phyloP scores from a whole-genome alignment of 2,797 vertebrate species.

The Dermochelys coriacea region DNA sequence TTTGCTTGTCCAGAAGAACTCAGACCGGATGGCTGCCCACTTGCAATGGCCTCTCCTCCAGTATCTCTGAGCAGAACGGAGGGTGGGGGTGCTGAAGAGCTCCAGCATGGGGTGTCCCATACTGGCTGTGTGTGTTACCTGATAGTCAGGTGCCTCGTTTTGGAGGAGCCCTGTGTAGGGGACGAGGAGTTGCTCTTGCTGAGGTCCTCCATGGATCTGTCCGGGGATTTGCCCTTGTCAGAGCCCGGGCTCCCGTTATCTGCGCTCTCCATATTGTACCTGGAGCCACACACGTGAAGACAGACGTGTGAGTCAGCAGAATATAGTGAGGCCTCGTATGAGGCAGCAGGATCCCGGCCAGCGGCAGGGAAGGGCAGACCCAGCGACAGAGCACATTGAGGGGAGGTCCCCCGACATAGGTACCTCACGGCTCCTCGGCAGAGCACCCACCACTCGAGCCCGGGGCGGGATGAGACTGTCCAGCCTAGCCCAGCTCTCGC shows the following conservation, averaged over 20 bases:
- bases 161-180: conserved; percentile 80
- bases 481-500: not conserved
- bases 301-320: not conserved
- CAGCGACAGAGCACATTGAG: not conserved
- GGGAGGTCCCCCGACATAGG: accelerated
- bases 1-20: not conserved
- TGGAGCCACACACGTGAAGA: conserved; percentile 67
- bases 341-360: not conserved
- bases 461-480: not conserved
- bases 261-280: conserved; percentile 85
- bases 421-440: not conserved
- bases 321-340: conserved; percentile 37
- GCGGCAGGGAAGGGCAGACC: not conserved
- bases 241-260: conserved; percentile 84
- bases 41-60: too few species aligned
- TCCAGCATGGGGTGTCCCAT: not conserved
- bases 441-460: accelerated
- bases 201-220: conserved; percentile 89
- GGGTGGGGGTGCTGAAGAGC: conserved; percentile 17
- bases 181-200: conserved; percentile 83
- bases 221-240: conserved; percentile 84
- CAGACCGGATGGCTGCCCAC: not conserved
- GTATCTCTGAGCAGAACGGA: not conserved
- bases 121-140: conserved; percentile 80
- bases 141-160: conserved; percentile 83